These are phyloP conservation scores for Embidobia sp. DNA, from an alignment of 2,888 invertebrate genomes.

Conservation along the genomic window DNA sequence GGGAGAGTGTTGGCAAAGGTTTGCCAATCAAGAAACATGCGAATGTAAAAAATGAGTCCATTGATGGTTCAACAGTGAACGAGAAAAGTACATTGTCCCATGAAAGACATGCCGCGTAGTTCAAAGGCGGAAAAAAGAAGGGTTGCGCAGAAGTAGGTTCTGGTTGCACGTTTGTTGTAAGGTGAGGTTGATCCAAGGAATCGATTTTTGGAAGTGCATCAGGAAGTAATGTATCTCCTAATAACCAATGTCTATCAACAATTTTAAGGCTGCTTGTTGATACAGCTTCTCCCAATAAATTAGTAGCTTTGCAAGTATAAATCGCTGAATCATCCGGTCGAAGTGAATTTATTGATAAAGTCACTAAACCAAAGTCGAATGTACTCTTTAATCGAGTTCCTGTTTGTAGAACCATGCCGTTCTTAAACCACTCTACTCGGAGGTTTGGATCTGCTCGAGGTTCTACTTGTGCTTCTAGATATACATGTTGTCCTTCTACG, in stretches of 20 bases:
- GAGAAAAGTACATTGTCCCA: conserved; percentile 94
- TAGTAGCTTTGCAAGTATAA: conserved; percentile 97
- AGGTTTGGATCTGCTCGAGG: conserved; percentile 94
- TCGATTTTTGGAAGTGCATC: conserved; percentile 93
- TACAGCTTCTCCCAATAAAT: conserved; percentile 96
- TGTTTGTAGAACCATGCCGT: conserved; percentile 92
- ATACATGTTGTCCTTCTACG: conserved; percentile 92
- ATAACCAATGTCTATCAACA: conserved; percentile 93
- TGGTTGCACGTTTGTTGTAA: conserved; percentile 85
- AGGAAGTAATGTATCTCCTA: conserved; percentile 93
- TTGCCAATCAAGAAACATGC: no score
- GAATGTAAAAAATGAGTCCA: no score
- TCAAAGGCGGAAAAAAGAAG: conserved; percentile 94
- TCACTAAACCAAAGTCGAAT: conserved; percentile 98
- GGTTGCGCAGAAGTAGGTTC: conserved; percentile 92
- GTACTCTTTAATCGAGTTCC: conserved; percentile 95
- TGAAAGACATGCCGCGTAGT: conserved; percentile 94
- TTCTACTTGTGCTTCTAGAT: conserved; percentile 94
- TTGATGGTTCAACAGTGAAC: conserved; percentile 95
- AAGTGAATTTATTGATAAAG: conserved; percentile 92
- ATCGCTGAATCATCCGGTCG: conserved; percentile 96
- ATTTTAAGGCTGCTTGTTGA: conserved; percentile 95
- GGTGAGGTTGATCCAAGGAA: conserved; percentile 91
- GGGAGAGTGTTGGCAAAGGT: no score
- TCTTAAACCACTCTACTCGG: conserved; percentile 95